Evolutionary conservation across 2,797 vertebrate species (phyloP).

Genomic region (Lates japonicus): DNA sequence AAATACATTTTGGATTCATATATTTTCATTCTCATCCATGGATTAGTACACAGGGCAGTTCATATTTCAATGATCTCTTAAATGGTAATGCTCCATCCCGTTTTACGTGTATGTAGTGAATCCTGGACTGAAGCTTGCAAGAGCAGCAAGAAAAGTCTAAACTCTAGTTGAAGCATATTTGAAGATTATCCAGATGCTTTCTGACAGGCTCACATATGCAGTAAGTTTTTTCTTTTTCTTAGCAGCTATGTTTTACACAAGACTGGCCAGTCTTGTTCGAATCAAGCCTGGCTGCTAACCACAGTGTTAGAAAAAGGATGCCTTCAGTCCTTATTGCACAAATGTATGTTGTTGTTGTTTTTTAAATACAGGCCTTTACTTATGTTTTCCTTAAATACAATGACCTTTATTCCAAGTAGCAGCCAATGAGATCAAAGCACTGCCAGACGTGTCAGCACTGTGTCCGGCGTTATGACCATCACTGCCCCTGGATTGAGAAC

Average conservation of each 20-base stretch:
- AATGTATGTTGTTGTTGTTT: not conserved
- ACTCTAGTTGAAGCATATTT: not conserved
- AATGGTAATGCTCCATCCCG: no score
- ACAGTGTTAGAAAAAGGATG: not conserved
- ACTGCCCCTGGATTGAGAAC: constrained; percentile 98
- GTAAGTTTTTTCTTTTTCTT: no score
- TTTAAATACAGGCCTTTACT: not conserved
- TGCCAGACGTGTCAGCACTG: constrained; percentile 93
- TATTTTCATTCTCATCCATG: no score
- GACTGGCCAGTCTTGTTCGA: not conserved
- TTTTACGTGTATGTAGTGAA: no score
- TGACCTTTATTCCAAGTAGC: constrained; percentile 79
- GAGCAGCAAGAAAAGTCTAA: no score
- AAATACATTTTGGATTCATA: no score
- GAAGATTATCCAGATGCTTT: not conserved
- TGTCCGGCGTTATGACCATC: constrained; percentile 94
- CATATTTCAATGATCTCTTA: no score
- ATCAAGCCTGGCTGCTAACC: not conserved
- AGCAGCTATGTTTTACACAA: not conserved
- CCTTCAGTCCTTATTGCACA: no score
- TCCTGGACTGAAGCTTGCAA: no score
- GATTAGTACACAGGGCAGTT: no score
- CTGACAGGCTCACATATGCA: not conserved
- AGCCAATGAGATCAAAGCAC: constrained; percentile 95
- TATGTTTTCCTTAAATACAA: not conserved